Percentiles rank a stretch among this genome's conserved stretches.
These are phyloP conservation scores for Urophycis tenuis DNA, from an alignment of 2,797 vertebrate species.

Conservation along the genomic window DNA sequence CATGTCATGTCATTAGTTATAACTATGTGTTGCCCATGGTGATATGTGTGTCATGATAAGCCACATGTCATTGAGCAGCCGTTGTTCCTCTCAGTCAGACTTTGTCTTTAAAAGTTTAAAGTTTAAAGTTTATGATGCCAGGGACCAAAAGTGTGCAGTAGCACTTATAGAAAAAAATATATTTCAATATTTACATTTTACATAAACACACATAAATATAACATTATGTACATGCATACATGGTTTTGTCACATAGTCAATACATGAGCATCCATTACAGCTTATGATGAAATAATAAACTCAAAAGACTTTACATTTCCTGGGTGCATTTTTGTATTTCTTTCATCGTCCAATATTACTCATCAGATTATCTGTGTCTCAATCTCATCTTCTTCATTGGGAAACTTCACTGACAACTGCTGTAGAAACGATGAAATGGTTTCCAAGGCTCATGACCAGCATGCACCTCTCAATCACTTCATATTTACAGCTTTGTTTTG, in stretches of 20 bases:
- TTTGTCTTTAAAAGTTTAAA: not conserved
- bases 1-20: too few relatives aligned
- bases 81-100: not conserved
- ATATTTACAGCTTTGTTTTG: not conserved
- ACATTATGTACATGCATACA: slow-evolving; percentile 22
- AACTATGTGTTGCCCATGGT: too few relatives aligned
- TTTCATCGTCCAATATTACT: not conserved
- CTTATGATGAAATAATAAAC: too few relatives aligned
- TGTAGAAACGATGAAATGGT: not conserved
- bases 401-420: not conserved
- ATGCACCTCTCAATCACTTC: not conserved
- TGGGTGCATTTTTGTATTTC: not conserved
- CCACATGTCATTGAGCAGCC: not conserved
- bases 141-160: not conserved
- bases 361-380: not conserved
- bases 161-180: slow-evolving; percentile 24
- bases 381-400: not conserved
- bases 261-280: not conserved
- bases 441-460: not conserved
- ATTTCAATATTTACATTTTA: slow-evolving; percentile 56
- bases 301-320: too few relatives aligned
- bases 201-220: slow-evolving; percentile 55
- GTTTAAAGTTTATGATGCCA: not conserved
- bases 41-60: too few relatives aligned
- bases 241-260: slow-evolving; percentile 36